phyloP scores from a whole-genome alignment of 1,140 invertebrate species.

The Tetranychus urticae region DNA sequence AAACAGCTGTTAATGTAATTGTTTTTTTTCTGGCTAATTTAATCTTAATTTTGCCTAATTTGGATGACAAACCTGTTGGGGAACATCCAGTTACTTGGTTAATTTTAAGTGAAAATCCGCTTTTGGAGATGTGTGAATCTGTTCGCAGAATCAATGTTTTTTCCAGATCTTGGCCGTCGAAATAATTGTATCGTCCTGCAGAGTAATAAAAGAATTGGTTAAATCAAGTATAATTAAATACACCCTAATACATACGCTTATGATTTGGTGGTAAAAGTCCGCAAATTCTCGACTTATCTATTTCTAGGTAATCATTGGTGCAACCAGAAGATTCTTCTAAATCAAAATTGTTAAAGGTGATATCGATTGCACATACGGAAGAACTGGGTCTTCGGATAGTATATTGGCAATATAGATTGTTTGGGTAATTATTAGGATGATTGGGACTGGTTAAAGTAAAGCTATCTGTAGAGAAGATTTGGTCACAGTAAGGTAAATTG shows the following conservation, averaged over 20 bases:
- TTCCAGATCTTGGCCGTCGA: conserved; percentile 5
- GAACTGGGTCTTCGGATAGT: conserved; percentile 3
- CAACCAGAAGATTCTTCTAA: conserved; percentile 12
- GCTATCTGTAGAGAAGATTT: conserved; percentile 7
- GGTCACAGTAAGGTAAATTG: conserved; percentile 5
- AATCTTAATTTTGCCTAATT: too few species aligned
- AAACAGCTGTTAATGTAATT: too few species aligned
- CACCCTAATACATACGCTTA: conserved; percentile 6
- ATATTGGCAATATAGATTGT: conserved; percentile 9
- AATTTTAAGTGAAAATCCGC: conserved; percentile 12
- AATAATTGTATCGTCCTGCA: conserved; percentile 7
- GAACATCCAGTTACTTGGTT: conserved; percentile 11
- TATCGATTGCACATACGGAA: conserved; percentile 12
- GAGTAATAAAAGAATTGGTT: not conserved
- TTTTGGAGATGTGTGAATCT: conserved; percentile 7
- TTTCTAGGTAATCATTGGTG: conserved; percentile 14
- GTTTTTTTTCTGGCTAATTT: too few species aligned
- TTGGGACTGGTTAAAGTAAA: conserved; percentile 8
- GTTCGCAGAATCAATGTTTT: conserved; percentile 10
- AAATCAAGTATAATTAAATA: not conserved
- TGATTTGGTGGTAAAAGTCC: conserved; percentile 11
- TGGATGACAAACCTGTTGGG: too few species aligned
- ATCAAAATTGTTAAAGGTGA: conserved; percentile 13
- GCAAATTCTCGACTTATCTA: conserved; percentile 13
- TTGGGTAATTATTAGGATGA: conserved; percentile 9